Evolutionary conservation across 1,140 invertebrate species (phyloP), one percentile per base, ranked within the genome.

Genomic region (Brachionus asplanchnoidis): DNA sequence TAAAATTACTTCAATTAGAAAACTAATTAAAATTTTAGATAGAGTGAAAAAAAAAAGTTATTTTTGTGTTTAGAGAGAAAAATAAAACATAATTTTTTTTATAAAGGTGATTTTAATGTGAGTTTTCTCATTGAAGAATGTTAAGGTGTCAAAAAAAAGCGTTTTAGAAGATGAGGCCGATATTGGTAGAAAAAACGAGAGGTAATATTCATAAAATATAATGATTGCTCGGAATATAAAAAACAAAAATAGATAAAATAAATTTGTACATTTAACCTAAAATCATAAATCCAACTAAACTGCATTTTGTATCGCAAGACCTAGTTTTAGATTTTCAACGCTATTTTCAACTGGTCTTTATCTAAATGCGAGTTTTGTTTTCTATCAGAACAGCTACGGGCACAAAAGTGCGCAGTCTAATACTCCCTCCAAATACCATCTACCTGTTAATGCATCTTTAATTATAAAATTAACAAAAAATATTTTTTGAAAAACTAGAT

Each of bases 261-360:
- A 42, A 73, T 73, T 73, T 73, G 40, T 73, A 73, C 28, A 73
- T 73, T 73, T 73, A 73, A 73, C 68, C 68, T 42, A 73, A 73
- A 73, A 73, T 73, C 68, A 73, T 73, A 73, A 73, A 73, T 42
- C 36, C 68, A 73, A 73, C 14, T 12, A 73, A 73, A 40, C 32
- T 42, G 17, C 40, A 42, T 42, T 20, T 73, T 20, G 17, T 40
- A 42, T 60, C 53, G 53, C 53, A 60, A 60, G 53, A 60, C 53
- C 53, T 60, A 60, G 53, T 60, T 60, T 60, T 60, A 20, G 53
- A 60, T 60, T 60, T 60, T 60, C 53, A 60, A 60, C 53, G 53
- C 53, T 60, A 60, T 20, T 23, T 60, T 20, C 53, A 60, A 60
- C 53, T 60, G 53, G 53, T 60, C 53, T 60, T 60, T 60, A 60